Evolutionary conservation across 1,140 invertebrate species (phyloP).

Genomic region (Hypsibius dujardini): DNA sequence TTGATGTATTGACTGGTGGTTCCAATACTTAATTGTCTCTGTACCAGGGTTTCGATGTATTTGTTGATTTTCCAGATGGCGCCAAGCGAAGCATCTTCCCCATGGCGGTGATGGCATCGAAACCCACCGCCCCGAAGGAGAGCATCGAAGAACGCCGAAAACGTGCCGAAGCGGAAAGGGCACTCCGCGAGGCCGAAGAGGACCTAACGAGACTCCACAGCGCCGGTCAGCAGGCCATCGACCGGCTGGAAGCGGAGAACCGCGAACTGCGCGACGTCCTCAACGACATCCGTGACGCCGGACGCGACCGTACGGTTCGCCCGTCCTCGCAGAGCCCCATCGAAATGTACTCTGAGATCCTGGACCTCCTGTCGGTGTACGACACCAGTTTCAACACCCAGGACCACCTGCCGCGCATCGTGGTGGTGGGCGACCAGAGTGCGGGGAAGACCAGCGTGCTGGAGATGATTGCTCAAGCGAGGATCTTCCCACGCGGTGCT

Average conservation of each 20-base stretch:
- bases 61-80: background rate
- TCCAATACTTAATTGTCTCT: too few species aligned
- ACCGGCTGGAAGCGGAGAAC: slow-evolving; percentile 73
- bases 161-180: background rate
- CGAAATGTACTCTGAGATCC: slow-evolving; percentile 97
- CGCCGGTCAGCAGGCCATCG: slow-evolving; percentile 1
- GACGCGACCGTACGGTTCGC: slow-evolving; percentile 38
- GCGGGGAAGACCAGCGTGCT: slow-evolving; percentile 95
- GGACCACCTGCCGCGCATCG: slow-evolving; percentile 77
- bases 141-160: background rate
- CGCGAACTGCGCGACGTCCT: slow-evolving; percentile 74
- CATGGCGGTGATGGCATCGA: background rate
- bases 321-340: slow-evolving; percentile 68
- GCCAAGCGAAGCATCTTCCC: background rate
- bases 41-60: background rate
- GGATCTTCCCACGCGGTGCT: slow-evolving; percentile 64
- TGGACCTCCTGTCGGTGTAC: slow-evolving; percentile 83
- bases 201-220: background rate
- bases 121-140: background rate
- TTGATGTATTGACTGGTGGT: too few species aligned
- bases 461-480: slow-evolving; percentile 93
- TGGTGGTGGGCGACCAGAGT: slow-evolving; percentile 97
- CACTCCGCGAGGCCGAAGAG: background rate
- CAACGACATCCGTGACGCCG: slow-evolving; percentile 56
- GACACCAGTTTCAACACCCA: slow-evolving; percentile 76